phyloP scores from a whole-genome alignment of 2,888 invertebrate species.

The Netelia fuscicornis region DNA sequence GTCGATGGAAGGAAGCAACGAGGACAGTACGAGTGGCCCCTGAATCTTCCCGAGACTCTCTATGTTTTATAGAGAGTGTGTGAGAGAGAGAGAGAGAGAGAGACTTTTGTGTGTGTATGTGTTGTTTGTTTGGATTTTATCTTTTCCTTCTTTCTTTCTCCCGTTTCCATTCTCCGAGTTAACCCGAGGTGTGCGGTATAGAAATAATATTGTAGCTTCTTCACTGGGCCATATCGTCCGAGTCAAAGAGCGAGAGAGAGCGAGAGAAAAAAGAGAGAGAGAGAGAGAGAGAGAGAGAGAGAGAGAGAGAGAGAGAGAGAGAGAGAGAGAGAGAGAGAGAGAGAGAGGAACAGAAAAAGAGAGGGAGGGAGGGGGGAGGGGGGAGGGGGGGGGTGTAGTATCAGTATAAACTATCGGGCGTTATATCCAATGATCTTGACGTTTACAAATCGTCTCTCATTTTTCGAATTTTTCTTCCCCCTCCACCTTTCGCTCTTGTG shows the following conservation, averaged over 20 bases:
- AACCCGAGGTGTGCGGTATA: constrained; percentile 35
- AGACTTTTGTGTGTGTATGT: not conserved
- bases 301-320: not conserved
- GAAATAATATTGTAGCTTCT: constrained; percentile 50
- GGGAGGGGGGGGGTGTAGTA: not conserved
- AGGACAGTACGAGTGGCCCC: not conserved
- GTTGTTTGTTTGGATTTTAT: constrained; percentile 47
- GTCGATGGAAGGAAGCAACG: not conserved
- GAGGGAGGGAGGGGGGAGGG: too few relatives aligned
- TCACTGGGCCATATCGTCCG: constrained; percentile 47
- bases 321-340: not conserved
- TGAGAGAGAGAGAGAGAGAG: not conserved
- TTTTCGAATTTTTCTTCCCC: constrained; percentile 44
- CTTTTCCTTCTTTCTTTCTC: constrained; percentile 41
- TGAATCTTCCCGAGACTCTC: not conserved
- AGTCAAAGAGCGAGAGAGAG: not conserved
- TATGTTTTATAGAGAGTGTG: not conserved
- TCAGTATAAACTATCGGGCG: constrained; percentile 11
- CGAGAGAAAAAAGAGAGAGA: not conserved
- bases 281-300: too few relatives aligned
- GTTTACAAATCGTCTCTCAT: constrained; percentile 59
- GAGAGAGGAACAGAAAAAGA: too few relatives aligned
- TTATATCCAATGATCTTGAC: constrained; percentile 61
- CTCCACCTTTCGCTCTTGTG: not conserved
- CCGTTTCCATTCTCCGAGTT: constrained; percentile 39